Conservation (phyloP, 2,113 vertebrate genomes). For the Thamnaconus septentrionalis region DNA sequence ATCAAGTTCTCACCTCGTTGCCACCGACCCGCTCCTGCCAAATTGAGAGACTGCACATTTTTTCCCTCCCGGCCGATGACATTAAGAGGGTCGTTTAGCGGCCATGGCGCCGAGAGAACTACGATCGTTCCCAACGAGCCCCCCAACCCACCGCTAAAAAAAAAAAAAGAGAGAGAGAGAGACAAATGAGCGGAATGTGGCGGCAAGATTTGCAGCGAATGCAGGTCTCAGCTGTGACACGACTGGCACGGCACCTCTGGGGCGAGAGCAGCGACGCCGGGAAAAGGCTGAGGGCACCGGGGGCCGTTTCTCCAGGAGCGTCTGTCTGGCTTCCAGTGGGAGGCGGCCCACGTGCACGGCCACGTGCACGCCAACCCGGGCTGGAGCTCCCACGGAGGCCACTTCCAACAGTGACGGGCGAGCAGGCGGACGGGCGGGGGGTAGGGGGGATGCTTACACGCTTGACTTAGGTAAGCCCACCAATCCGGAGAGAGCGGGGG, state of each 20-base stretch:
- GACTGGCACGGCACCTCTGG: conserved; percentile 52
- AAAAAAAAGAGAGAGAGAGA: conserved; percentile 12
- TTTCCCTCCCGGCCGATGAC: conserved; percentile 56
- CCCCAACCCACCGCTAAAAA: neutral
- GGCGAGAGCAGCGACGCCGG: conserved; percentile 34
- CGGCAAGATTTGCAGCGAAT: conserved; percentile 13
- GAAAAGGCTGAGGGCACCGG: conserved; percentile 30
- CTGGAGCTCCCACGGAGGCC: conserved; percentile 41
- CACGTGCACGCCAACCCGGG: conserved; percentile 45
- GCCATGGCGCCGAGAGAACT: conserved; percentile 42
- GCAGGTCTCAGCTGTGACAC: conserved; percentile 40
- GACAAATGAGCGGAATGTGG: conserved; percentile 35
- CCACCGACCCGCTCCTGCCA: conserved; percentile 53
- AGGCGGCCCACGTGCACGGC: conserved; percentile 28
- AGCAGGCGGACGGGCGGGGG: conserved; percentile 12
- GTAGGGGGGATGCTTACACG: conserved; percentile 67
- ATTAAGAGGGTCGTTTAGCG: conserved; percentile 77
- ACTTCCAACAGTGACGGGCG: conserved; percentile 28
- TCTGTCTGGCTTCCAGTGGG: conserved; percentile 59
- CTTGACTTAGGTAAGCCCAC: conserved; percentile 71
- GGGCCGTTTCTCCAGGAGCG: conserved; percentile 45
- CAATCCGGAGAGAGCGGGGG: conserved; percentile 63
- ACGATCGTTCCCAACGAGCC: conserved; percentile 46
- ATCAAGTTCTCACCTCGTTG: conserved; percentile 63
- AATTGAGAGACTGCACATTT: conserved; percentile 72